Evolutionary conservation across 2,797 vertebrate species (phyloP).

Genomic region (Notamacropus eugenii): DNA sequence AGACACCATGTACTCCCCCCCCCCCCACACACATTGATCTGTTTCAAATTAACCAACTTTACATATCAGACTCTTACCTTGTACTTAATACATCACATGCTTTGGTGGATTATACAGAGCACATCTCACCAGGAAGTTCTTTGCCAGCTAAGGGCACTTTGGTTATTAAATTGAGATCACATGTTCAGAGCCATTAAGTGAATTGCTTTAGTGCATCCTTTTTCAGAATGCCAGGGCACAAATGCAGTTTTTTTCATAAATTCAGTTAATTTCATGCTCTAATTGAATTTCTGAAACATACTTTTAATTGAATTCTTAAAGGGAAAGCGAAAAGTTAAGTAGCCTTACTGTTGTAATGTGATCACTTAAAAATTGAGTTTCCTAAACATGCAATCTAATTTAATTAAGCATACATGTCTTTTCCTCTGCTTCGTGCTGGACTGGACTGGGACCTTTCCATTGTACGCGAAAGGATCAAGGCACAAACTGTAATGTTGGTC

Average conservation of each 20-base stretch:
- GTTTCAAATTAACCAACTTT: constrained; percentile 71
- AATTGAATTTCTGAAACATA: constrained; percentile 86
- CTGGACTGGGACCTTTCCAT: constrained; percentile 48
- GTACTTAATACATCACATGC: constrained; percentile 73
- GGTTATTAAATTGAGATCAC: constrained; percentile 86
- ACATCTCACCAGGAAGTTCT: constrained; percentile 82
- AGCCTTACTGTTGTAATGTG: constrained; percentile 66
- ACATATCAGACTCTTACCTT: constrained; percentile 29
- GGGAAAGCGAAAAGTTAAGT: constrained; percentile 77
- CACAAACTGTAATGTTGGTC: constrained; percentile 10
- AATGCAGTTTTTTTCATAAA: constrained; percentile 84
- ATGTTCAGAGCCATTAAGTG: constrained; percentile 87
- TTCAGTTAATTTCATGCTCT: constrained; percentile 85
- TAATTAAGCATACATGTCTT: constrained; percentile 72
- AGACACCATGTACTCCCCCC: neutral
- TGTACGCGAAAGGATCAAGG: constrained; percentile 55
- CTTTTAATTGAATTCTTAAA: constrained; percentile 84
- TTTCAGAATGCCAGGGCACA: constrained; percentile 80
- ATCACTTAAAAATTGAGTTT: constrained; percentile 73
- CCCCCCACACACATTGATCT: neutral
- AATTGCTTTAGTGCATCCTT: constrained; percentile 85
- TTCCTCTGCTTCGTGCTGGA: constrained; percentile 46
- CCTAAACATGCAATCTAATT: constrained; percentile 66
- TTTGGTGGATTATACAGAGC: constrained; percentile 79
- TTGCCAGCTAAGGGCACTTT: constrained; percentile 83